A percentile compares a stretch with the other conserved stretches of the same genome.
Evolutionary conservation across 2,888 invertebrate species (phyloP).

Genomic region (Heteropelma amictum): DNA sequence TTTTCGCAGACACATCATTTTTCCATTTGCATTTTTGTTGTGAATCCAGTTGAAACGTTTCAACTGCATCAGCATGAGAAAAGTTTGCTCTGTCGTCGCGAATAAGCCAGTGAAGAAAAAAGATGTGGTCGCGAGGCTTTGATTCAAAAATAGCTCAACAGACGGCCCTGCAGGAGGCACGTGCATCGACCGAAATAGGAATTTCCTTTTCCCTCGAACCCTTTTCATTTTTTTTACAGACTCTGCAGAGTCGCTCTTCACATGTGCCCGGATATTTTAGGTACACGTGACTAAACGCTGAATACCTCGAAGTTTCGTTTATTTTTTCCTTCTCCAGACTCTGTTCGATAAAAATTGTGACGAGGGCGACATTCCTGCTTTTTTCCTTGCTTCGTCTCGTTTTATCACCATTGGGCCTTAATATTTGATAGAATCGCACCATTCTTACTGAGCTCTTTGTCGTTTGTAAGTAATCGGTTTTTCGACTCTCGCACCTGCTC

Average conservation of each 20-base stretch:
- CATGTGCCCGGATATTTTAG: conserved; percentile 47
- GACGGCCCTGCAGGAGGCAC: conserved; percentile 39
- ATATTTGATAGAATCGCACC: conserved; percentile 42
- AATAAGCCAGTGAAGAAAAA: conserved; percentile 11
- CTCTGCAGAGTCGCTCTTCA: conserved; percentile 30
- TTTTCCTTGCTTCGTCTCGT: conserved; percentile 10
- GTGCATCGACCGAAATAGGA: conserved; percentile 49
- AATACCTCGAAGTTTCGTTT: background rate
- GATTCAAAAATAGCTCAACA: conserved; percentile 48
- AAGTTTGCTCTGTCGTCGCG: conserved; percentile 8
- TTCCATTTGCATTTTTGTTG: no score
- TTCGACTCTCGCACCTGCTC: conserved; percentile 49
- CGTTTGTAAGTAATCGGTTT: conserved; percentile 52
- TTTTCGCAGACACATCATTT: no score
- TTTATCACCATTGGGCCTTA: background rate
- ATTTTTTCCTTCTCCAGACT: background rate
- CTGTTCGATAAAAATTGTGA: conserved; percentile 32
- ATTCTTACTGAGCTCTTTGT: conserved; percentile 36
- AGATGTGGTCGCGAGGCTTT: background rate
- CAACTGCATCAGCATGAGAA: background rate
- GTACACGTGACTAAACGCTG: background rate
- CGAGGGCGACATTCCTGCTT: conserved; percentile 11
- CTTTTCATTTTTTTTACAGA: conserved; percentile 6
- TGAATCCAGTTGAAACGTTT: no score
- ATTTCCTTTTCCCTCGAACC: conserved; percentile 23